A percentile compares a stretch with the other conserved stretches of the same genome.
These are phyloP conservation scores for Pluvialis apricaria DNA, from an alignment of 2,113 vertebrate species.

Conservation along the genomic window DNA sequence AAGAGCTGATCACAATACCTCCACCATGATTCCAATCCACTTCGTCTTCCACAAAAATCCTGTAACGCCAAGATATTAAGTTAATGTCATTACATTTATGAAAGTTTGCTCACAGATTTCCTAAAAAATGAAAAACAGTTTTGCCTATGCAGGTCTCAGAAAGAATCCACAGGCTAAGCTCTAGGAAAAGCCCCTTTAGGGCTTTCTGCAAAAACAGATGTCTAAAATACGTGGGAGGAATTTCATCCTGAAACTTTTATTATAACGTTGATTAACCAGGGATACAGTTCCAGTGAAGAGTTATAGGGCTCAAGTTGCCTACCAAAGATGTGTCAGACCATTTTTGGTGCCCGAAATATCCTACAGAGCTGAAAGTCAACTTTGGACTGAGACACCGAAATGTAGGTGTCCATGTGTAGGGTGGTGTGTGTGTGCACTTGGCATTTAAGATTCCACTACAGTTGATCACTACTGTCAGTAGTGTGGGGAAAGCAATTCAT, in stretches of 20 bases:
- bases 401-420: neutral
- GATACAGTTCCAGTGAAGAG: neutral
- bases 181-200: neutral
- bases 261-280: neutral
- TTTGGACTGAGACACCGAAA: neutral
- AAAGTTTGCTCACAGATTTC: neutral
- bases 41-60: conserved; percentile 65
- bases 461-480: fast-evolving
- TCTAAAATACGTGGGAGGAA: neutral
- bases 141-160: neutral
- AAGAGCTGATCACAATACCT: conserved; percentile 67
- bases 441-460: neutral
- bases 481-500: neutral
- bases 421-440: too few relatives aligned
- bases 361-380: neutral
- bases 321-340: neutral
- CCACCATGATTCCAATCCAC: conserved; percentile 69
- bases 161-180: neutral
- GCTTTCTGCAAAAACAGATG: neutral
- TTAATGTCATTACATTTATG: neutral
- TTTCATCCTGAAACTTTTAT: neutral
- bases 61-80: neutral
- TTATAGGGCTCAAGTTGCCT: neutral
- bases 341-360: neutral
- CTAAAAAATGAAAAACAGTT: neutral